Evolutionary conservation across 2,888 invertebrate species (phyloP), one percentile per base, ranked within the genome.

Genomic region (Chymomyza caudatula): DNA sequence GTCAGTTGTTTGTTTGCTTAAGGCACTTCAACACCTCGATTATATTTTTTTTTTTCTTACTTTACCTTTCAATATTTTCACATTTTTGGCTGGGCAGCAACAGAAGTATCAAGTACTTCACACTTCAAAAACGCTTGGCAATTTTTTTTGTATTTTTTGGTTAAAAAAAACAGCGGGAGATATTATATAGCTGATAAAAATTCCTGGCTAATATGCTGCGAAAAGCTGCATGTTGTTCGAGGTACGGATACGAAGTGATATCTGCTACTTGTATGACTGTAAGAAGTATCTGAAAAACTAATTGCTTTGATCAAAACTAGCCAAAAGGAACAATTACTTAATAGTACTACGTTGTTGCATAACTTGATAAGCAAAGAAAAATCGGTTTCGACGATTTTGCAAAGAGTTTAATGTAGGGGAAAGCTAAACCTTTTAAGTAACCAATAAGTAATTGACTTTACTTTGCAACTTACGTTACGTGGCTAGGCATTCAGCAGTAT

Each of bases 21-120:
- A 82, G 71, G 72, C 70, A 79, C 79, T 77, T 80, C 77, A 82
- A 70, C 83, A 80, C 83, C 77, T 69, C 51, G 55, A 73, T 62
- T 37, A 37, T 37, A 69, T 73, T 68, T 72, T 69, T 66, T 58
- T 52, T 51, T 60, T 25, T 59, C 57, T 69, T 62, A 74, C 65
- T 65, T 78, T 79, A 77, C 76, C 77, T 79, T 74, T 80, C 77
- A 64, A 67, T 66, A 76, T 74, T 74, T 80, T 74, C 69, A 68
- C 68, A 63, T 65, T 37, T 37, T 37, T 37, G 29, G 29, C 29
- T 70, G 66, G 58, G 55, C 59, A 51, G 47, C 47, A 17, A 20
- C 22, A 22, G 51, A 43, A 13, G 60, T 19, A 2, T 37, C 11
- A 37, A 37, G 29, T 37, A 37, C 29, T 37, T 37, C 8, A 37